Percentiles rank a stretch among this genome's conserved stretches.
Evolutionary conservation across 1,140 invertebrate species (phyloP).

Genomic region (Philotrypesis tridentata): DNA sequence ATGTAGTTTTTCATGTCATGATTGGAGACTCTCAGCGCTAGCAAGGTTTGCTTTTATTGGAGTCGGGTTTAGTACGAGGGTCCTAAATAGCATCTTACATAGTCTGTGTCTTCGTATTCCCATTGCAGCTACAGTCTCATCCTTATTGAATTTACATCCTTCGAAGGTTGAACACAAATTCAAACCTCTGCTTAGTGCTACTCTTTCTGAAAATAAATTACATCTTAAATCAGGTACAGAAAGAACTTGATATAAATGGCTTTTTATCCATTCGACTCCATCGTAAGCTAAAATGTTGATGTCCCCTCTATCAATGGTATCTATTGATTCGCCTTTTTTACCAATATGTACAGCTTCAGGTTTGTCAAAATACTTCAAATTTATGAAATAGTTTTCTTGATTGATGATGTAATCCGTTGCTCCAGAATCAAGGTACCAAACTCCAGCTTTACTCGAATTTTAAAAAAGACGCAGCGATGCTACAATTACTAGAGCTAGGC

Average conservation of each 20-base stretch:
- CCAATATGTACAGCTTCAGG: constrained; percentile 30
- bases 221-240: constrained; percentile 66
- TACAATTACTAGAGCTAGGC: too few species aligned
- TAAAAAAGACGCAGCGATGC: too few species aligned
- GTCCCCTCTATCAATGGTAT: constrained; percentile 55
- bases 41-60: not conserved
- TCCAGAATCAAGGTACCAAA: constrained; percentile 50
- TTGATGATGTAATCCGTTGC: constrained; percentile 53
- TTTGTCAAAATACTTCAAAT: constrained; percentile 20
- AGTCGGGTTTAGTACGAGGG: not conserved
- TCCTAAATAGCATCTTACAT: constrained; percentile 53
- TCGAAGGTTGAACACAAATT: constrained; percentile 54
- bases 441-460: too few species aligned
- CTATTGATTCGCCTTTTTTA: constrained; percentile 52
- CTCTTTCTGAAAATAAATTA: constrained; percentile 68
- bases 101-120: constrained; percentile 42
- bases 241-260: constrained; percentile 63
- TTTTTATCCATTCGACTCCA: constrained; percentile 49
- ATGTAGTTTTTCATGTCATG: constrained; percentile 66
- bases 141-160: constrained; percentile 27
- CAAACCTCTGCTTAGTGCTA: constrained; percentile 60
- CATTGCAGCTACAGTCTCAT: constrained; percentile 47
- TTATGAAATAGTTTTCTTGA: constrained; percentile 44
- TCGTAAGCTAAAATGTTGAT: constrained; percentile 57
- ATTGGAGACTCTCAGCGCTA: constrained; percentile 48